Conservation (phyloP, 2,113 vertebrate species). For the Epinephelus cyanopodus region DNA sequence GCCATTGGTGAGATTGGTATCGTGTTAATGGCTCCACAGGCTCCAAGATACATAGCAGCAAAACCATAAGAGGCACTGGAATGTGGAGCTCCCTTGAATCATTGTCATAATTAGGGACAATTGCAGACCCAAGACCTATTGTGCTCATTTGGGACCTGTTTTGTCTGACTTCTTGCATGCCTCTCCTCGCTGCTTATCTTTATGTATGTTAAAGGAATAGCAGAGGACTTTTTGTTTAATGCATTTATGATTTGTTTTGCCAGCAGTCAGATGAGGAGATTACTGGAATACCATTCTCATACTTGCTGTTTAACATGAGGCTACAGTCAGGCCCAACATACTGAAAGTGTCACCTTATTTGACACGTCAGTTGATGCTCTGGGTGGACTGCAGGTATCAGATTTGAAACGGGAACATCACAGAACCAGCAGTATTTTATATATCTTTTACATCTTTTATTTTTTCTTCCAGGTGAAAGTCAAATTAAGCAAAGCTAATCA, state of each 20-base stretch:
- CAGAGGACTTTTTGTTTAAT: slow-evolving; percentile 20
- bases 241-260: slow-evolving; percentile 1
- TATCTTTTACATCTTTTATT: too few relatives aligned
- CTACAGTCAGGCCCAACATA: too few relatives aligned
- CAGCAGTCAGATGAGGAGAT: not conserved
- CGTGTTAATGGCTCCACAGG: slow-evolving; percentile 84
- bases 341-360: too few relatives aligned
- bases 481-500: too few relatives aligned
- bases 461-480: too few relatives aligned
- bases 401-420: too few relatives aligned
- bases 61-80: slow-evolving; percentile 84
- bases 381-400: too few relatives aligned
- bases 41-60: slow-evolving; percentile 81
- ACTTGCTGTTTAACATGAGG: not conserved
- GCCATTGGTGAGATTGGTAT: slow-evolving; percentile 87
- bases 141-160: slow-evolving; percentile 67
- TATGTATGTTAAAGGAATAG: slow-evolving; percentile 8
- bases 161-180: slow-evolving; percentile 55
- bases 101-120: slow-evolving; percentile 84
- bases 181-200: slow-evolving; percentile 15
- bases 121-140: slow-evolving; percentile 75
- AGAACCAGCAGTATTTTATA: too few relatives aligned
- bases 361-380: too few relatives aligned
- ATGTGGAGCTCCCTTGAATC: slow-evolving; percentile 82
- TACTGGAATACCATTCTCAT: slow-evolving; percentile 1